Conservation (phyloP, 2,888 invertebrate species). For the Nebria salina region DNA sequence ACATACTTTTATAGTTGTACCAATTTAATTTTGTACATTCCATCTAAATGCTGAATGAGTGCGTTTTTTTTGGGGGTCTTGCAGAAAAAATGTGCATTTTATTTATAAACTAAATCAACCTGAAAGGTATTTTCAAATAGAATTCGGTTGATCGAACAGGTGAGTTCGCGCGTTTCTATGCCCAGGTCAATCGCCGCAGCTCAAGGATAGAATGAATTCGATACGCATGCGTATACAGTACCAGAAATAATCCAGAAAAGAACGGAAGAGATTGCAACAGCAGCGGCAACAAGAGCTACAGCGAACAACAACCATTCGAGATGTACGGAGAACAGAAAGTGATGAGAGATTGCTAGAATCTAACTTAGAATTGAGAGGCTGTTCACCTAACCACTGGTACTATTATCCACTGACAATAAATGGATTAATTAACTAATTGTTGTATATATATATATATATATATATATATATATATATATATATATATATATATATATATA, state of each 20-base stretch:
- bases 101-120: neutral
- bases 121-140: slow-evolving; percentile 3
- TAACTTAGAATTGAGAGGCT: slow-evolving; percentile 23
- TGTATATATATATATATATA: no score
- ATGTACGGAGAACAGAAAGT: slow-evolving; percentile 6
- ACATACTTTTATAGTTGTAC: neutral
- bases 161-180: neutral
- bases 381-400: slow-evolving; percentile 25
- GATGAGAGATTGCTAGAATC: slow-evolving; percentile 18
- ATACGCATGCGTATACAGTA: neutral
- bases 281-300: neutral
- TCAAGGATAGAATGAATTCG: neutral
- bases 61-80: no score
- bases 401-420: neutral
- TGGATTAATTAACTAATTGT: neutral
- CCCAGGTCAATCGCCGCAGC: neutral
- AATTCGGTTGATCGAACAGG: slow-evolving; percentile 1
- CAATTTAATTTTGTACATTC: neutral
- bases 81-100: neutral
- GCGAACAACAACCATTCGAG: neutral
- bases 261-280: neutral
- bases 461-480: no score
- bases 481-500: no score
- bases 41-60: no score
- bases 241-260: neutral